Percentiles rank a stretch among this genome's conserved stretches.
Evolutionary conservation across 2,797 vertebrate species (phyloP).

Genomic region (Hirundo rustica): DNA sequence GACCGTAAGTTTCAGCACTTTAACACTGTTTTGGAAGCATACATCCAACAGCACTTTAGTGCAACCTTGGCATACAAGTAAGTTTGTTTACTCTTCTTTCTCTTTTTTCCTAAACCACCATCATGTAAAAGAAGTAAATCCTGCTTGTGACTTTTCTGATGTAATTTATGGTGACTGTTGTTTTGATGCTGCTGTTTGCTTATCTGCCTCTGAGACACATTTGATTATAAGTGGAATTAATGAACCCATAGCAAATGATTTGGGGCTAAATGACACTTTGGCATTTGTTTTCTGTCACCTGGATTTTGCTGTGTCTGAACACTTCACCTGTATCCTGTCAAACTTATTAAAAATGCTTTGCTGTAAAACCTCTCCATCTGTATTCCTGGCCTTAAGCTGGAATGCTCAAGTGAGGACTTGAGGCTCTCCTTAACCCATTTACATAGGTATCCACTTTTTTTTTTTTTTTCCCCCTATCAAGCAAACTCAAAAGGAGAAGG

Average conservation of each 20-base stretch:
- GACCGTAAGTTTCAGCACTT: constrained; percentile 99
- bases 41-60: constrained; percentile 98
- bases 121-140: not conserved
- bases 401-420: not conserved
- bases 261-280: not conserved
- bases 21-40: constrained; percentile 95
- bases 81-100: constrained; percentile 46
- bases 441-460: not conserved
- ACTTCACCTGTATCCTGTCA: not conserved
- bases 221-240: not conserved
- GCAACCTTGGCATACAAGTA: constrained; percentile 98
- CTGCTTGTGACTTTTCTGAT: not conserved
- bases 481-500: not conserved
- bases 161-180: not conserved
- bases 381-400: not conserved
- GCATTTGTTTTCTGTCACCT: not conserved
- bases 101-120: not conserved
- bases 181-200: not conserved
- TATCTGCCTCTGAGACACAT: not conserved
- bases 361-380: not conserved
- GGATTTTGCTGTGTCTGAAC: not conserved
- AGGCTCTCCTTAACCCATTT: not conserved
- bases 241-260: not conserved
- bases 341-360: not conserved
- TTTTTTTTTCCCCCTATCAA: not conserved